A percentile compares a stretch with the other conserved stretches of the same genome.
These are phyloP conservation scores for Agonopterix heracliana DNA, from an alignment of 2,888 invertebrate genomes.

Conservation along the genomic window DNA sequence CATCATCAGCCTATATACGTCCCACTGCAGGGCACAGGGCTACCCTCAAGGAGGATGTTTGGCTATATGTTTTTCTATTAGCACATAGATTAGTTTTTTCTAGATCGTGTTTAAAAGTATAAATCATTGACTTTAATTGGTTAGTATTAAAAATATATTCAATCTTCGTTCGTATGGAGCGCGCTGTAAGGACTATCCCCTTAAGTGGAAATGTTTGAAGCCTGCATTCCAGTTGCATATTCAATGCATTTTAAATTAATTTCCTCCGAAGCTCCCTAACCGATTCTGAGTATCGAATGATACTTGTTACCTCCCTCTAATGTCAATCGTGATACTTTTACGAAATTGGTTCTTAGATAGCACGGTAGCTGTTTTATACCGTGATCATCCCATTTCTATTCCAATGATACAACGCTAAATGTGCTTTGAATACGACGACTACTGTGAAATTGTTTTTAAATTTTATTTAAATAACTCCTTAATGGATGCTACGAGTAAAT, in stretches of 20 bases:
- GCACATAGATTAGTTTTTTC: too few species aligned
- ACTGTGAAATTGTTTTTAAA: conserved; percentile 33
- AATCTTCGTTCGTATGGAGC: too few species aligned
- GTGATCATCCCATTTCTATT: conserved; percentile 58
- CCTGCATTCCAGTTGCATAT: too few species aligned
- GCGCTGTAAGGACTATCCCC: too few species aligned
- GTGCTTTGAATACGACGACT: conserved; percentile 52
- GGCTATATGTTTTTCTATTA: too few species aligned
- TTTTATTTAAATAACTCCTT: conserved; percentile 19
- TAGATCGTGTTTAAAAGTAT: too few species aligned
- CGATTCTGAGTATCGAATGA: conserved; percentile 1
- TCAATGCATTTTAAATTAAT: background rate
- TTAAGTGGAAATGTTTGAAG: background rate
- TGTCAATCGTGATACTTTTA: conserved; percentile 55
- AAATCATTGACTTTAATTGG: too few species aligned
- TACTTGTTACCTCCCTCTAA: conserved; percentile 24
- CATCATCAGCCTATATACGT: too few species aligned
- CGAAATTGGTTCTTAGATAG: conserved; percentile 19
- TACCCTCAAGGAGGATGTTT: too few species aligned
- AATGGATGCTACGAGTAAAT: background rate
- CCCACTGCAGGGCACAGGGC: too few species aligned
- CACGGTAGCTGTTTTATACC: conserved; percentile 53
- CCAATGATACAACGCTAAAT: conserved; percentile 39
- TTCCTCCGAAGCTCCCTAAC: conserved; percentile 4
- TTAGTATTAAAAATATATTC: too few species aligned